These are phyloP conservation scores for Andrena marginata DNA, from an alignment of 2,888 invertebrate genomes.

Conservation along the genomic window DNA sequence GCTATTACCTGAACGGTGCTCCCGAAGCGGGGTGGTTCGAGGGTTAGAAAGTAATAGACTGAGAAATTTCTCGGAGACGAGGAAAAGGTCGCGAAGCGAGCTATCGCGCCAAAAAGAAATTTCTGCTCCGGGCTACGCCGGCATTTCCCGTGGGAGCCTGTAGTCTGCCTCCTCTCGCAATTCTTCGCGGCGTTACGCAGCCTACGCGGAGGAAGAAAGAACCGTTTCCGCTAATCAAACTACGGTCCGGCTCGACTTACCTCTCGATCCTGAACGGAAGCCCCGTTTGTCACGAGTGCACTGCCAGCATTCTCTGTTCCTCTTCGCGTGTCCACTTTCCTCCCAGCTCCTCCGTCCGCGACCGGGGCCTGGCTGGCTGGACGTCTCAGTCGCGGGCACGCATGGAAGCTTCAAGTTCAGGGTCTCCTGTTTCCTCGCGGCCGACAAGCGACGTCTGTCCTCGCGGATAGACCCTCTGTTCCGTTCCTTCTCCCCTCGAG, in stretches of 20 bases:
- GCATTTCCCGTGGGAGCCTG: slow-evolving; percentile 68
- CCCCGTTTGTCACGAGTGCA: slow-evolving; percentile 79
- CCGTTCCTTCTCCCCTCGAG: background rate
- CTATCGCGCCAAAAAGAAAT: slow-evolving; percentile 62
- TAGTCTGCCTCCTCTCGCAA: background rate
- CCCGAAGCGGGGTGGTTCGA: slow-evolving; percentile 29
- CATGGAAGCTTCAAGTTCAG: slow-evolving; percentile 38
- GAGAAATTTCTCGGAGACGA: slow-evolving; percentile 62
- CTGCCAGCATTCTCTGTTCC: slow-evolving; percentile 72
- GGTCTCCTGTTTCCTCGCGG: slow-evolving; percentile 4
- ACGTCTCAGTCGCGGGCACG: slow-evolving; percentile 10
- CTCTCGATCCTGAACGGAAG: slow-evolving; percentile 76
- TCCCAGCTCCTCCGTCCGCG: background rate
- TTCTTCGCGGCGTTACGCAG: slow-evolving; percentile 11
- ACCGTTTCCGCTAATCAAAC: slow-evolving; percentile 15
- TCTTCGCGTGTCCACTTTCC: slow-evolving; percentile 33
- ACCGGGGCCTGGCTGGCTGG: slow-evolving; percentile 17
- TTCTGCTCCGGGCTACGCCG: slow-evolving; percentile 56
- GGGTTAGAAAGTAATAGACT: slow-evolving; percentile 65
- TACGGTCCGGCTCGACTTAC: slow-evolving; percentile 55
- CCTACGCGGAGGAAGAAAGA: background rate
- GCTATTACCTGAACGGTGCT: slow-evolving; percentile 33
- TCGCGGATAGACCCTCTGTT: background rate
- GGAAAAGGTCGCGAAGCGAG: slow-evolving; percentile 57
- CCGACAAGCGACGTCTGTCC: background rate